Evolutionary conservation across 2,113 vertebrate species (phyloP).

Genomic region (Euleptes europaea): DNA sequence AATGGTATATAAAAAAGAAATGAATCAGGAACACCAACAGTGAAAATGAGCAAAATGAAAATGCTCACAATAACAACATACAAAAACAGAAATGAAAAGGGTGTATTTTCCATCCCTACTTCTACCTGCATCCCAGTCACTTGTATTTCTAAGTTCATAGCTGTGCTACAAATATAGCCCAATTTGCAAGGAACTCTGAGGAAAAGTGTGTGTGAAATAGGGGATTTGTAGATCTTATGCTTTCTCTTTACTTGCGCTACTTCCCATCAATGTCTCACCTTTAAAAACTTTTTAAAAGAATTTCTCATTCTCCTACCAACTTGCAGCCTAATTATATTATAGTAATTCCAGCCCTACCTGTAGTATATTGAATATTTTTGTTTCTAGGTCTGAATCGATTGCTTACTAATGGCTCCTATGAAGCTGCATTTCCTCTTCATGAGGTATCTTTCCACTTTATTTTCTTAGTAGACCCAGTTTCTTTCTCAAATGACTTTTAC

Average conservation of each 20-base stretch:
- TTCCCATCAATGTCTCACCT: neutral
- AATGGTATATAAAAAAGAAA: too few relatives aligned
- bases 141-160: slow-evolving; percentile 9
- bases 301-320: neutral
- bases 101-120: too few relatives aligned
- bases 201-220: neutral
- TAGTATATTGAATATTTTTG: slow-evolving; percentile 54
- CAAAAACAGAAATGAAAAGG: too few relatives aligned
- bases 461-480: neutral
- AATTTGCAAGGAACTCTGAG: neutral
- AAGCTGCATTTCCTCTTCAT: slow-evolving; percentile 94
- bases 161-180: neutral
- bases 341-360: slow-evolving; percentile 17
- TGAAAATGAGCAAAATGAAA: too few relatives aligned
- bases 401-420: slow-evolving; percentile 93
- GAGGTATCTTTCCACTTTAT: slow-evolving; percentile 80
- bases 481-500: neutral
- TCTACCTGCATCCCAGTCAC: neutral
- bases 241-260: slow-evolving; percentile 4
- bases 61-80: too few relatives aligned
- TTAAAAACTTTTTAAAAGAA: slow-evolving; percentile 9
- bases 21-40: too few relatives aligned
- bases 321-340: neutral
- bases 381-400: slow-evolving; percentile 90
- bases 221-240: neutral